Evolutionary conservation across 2,113 vertebrate genomes (phyloP).

Genomic region (Chaetops frenatus): DNA sequence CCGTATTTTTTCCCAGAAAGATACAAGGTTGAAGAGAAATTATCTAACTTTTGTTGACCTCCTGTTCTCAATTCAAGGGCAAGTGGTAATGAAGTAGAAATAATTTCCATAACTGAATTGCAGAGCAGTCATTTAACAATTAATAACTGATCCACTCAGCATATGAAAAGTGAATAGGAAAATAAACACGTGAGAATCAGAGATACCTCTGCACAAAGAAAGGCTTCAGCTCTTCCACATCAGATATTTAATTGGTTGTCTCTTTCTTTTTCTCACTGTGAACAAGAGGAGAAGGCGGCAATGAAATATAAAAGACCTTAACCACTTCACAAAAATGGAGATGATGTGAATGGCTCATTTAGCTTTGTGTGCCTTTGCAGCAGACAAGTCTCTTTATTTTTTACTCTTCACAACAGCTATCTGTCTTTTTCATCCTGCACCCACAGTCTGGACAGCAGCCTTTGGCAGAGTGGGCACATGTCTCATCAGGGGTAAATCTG

Average conservation of each 20-base stretch:
- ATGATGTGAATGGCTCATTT: neutral
- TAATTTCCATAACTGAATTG: slow-evolving; percentile 7
- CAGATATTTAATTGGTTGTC: neutral
- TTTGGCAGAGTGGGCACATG: neutral
- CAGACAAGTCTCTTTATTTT: neutral
- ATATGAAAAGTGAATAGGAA: neutral
- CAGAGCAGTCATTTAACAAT: slow-evolving; percentile 33
- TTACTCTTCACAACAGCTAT: neutral
- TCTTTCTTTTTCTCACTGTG: neutral
- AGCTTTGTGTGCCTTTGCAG: neutral
- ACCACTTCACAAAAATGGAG: neutral
- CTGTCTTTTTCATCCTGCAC: neutral
- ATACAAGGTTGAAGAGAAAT: neutral
- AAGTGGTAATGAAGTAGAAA: neutral
- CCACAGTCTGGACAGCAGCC: neutral
- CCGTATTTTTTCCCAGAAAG: neutral
- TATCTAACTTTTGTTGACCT: slow-evolving; percentile 13
- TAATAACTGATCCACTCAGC: neutral
- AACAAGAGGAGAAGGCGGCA: neutral
- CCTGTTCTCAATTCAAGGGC: neutral
- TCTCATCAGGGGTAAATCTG: neutral
- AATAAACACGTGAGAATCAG: neutral
- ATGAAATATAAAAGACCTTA: neutral
- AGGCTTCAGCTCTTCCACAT: neutral
- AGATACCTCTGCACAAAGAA: neutral